Percentiles rank a stretch among this genome's conserved stretches.
Conservation (phyloP, 2,113 vertebrate genomes). For the Callionymus lyra region DNA sequence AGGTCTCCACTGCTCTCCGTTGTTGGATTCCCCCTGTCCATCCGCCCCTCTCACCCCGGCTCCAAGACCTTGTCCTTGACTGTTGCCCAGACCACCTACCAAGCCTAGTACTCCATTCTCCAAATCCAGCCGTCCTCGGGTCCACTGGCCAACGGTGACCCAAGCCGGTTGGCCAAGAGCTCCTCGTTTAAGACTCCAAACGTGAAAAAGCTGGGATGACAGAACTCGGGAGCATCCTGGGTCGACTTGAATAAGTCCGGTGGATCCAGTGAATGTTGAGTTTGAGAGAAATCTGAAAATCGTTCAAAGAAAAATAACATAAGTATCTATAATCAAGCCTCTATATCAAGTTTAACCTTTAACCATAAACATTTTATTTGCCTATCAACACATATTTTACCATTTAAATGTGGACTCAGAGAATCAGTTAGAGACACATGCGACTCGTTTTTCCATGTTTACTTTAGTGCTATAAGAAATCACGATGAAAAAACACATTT, state of each 20-base stretch:
- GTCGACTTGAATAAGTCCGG: constrained; percentile 81
- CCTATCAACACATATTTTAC: too few species aligned
- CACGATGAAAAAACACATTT: too few species aligned
- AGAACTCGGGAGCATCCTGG: constrained; percentile 72
- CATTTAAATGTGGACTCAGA: too few species aligned
- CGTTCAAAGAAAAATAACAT: constrained; percentile 5
- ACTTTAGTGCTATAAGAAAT: too few species aligned
- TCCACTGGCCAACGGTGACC: constrained; percentile 89
- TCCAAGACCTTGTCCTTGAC: constrained; percentile 81
- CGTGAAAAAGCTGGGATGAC: constrained; percentile 86
- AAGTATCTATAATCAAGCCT: too few species aligned
- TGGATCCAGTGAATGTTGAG: constrained; percentile 85
- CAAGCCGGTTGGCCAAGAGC: constrained; percentile 87
- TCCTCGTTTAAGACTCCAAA: constrained; percentile 91
- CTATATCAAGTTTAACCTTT: too few species aligned
- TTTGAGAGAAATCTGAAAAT: constrained; percentile 83
- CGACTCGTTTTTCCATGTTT: too few species aligned
- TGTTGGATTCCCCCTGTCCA: constrained; percentile 32
- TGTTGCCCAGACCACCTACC: constrained; percentile 69
- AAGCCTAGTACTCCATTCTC: constrained; percentile 81
- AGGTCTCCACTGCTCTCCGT: constrained; percentile 56
- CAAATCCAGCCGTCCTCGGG: constrained; percentile 75
- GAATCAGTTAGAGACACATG: too few species aligned
- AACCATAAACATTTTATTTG: too few species aligned
- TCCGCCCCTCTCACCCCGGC: constrained; percentile 63